Evolutionary conservation across 2,888 invertebrate genomes (phyloP).

Genomic region (Heliconius hortense): DNA sequence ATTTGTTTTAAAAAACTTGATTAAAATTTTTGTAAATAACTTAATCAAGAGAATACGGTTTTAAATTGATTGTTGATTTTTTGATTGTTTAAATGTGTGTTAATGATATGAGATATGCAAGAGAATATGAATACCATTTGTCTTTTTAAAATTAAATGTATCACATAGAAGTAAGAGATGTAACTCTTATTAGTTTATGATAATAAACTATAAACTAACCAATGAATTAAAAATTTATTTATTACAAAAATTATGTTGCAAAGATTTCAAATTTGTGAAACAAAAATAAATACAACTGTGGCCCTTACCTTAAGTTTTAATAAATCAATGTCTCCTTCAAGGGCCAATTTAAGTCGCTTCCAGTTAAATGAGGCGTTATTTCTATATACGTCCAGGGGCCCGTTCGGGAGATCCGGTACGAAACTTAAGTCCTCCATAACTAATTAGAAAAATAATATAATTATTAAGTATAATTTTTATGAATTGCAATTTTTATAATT

Average conservation of each 20-base stretch:
- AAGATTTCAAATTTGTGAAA: background rate
- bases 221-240: background rate
- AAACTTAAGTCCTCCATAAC: conserved; percentile 82
- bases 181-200: background rate
- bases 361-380: conserved; percentile 91
- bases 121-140: background rate
- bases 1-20: background rate
- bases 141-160: background rate
- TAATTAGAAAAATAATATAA: conserved; percentile 37
- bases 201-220: background rate
- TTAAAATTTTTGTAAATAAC: too few species aligned
- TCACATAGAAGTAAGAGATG: background rate
- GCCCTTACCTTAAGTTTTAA: conserved; percentile 88
- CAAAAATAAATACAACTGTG: background rate
- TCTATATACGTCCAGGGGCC: conserved; percentile 90
- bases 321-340: conserved; percentile 88
- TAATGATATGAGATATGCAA: background rate
- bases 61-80: too few species aligned
- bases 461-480: background rate
- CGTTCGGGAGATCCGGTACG: conserved; percentile 85
- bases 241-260: background rate
- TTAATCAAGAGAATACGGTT: too few species aligned
- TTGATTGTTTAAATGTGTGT: too few species aligned
- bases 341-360: conserved; percentile 90
- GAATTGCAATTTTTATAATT: background rate